phyloP scores from a whole-genome alignment of 2,113 vertebrate species.

The Felis chaus region DNA sequence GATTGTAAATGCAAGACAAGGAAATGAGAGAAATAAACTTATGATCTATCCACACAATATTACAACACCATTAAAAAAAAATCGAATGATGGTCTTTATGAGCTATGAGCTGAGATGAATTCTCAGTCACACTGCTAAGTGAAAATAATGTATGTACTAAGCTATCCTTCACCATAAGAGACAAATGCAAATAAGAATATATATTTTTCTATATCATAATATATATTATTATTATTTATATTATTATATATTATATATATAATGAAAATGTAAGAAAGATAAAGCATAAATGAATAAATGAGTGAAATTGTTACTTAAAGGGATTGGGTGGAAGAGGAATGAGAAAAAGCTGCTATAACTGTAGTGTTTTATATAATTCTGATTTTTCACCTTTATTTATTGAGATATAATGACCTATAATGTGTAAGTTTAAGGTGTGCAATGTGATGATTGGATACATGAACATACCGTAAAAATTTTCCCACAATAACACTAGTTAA shows the following conservation, averaged over 20 bases:
- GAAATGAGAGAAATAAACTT: not conserved
- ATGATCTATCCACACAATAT: not conserved
- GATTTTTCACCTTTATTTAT: not conserved
- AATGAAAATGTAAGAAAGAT: not conserved
- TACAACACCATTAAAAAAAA: not conserved
- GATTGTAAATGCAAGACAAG: not conserved
- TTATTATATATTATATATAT: no score
- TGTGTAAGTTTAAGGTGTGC: not conserved
- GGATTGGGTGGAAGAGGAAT: not conserved
- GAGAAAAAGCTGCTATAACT: not conserved
- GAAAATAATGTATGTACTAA: not conserved
- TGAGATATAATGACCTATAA: not conserved
- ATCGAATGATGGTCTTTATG: not conserved
- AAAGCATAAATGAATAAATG: not conserved
- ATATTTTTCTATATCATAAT: no score
- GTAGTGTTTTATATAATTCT: not conserved
- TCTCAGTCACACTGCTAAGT: not conserved
- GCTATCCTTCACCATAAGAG: not conserved
- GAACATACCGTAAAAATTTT: not conserved
- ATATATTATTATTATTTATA: not conserved
- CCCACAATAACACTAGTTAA: not conserved
- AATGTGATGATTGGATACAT: not conserved
- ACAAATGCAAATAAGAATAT: not conserved
- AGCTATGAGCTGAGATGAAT: not conserved
- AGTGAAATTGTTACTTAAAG: not conserved